Percentiles rank a stretch among this genome's conserved stretches.
Evolutionary conservation across 2,888 invertebrate genomes (phyloP).

Genomic region (Hydroisotoma schaefferi): DNA sequence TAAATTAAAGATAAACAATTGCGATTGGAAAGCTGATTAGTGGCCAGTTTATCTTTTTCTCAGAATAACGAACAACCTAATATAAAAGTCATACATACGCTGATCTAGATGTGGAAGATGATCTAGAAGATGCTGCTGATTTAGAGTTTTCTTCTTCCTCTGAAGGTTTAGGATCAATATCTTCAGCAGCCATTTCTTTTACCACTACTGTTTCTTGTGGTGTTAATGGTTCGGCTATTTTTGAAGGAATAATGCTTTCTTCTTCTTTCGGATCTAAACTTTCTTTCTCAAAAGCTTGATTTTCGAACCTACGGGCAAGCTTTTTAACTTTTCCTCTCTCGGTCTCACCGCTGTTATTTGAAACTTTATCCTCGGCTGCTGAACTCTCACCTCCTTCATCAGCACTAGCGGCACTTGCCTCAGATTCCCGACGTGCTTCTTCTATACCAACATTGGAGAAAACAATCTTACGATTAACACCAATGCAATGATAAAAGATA

Average conservation of each 20-base stretch:
- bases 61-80: not conserved
- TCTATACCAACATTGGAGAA: slow-evolving; percentile 11
- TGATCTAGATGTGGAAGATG: slow-evolving; percentile 1
- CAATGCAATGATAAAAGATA: too few species aligned
- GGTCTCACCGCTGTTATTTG: not conserved
- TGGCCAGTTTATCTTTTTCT: too few species aligned
- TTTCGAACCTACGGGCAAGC: slow-evolving; percentile 5
- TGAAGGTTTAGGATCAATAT: not conserved
- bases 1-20: too few species aligned
- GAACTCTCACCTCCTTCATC: slow-evolving; percentile 34
- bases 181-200: not conserved
- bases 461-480: too few species aligned
- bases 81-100: not conserved
- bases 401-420: slow-evolving; percentile 35
- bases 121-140: not conserved
- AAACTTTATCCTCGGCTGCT: slow-evolving; percentile 2
- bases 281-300: slow-evolving; percentile 4
- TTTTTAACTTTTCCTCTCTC: slow-evolving; percentile 2
- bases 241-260: not conserved
- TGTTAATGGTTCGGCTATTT: not conserved
- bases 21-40: too few species aligned
- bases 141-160: not conserved
- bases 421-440: slow-evolving; percentile 31
- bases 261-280: not conserved
- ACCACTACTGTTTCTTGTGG: not conserved